Conservation (phyloP, 2,113 vertebrate genomes). For the Microtus ochrogaster region DNA sequence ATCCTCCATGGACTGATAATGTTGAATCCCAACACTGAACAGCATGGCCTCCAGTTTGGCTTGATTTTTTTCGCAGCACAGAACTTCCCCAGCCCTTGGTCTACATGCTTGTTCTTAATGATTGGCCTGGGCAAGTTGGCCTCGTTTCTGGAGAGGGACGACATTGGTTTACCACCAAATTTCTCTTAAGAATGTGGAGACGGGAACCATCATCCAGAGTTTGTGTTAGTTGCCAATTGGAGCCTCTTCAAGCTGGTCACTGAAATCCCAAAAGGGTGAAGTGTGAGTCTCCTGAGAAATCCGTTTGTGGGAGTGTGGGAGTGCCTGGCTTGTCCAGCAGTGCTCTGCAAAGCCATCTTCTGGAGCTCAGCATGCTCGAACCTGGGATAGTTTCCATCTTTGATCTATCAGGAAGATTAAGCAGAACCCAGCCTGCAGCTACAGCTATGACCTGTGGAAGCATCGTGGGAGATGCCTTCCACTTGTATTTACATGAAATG, state of each 20-base stretch:
- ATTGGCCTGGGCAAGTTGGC: not conserved
- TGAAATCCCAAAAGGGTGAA: not conserved
- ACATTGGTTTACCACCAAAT: not conserved
- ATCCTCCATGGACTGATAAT: not conserved
- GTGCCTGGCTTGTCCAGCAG: not conserved
- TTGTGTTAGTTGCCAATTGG: not conserved
- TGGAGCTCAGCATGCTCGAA: not conserved
- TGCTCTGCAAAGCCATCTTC: not conserved
- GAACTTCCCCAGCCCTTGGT: not conserved
- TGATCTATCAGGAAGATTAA: conserved; percentile 38
- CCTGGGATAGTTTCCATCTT: conserved; percentile 26
- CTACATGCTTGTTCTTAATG: not conserved
- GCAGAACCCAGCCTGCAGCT: not conserved
- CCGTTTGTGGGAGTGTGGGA: not conserved
- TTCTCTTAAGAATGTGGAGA: not conserved
- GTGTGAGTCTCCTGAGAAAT: not conserved
- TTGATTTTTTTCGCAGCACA: not conserved
- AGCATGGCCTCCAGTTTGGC: not conserved
- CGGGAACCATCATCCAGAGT: not conserved
- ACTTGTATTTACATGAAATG: conserved; percentile 34
- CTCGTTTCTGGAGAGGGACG: not conserved
- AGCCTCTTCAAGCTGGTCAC: too few species aligned
- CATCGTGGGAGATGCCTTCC: conserved; percentile 26
- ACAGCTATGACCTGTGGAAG: not conserved
- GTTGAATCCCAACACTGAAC: not conserved